These are phyloP conservation scores for Xenopus laevis DNA, from an alignment of 2,113 vertebrate species.

Conservation along the genomic window DNA sequence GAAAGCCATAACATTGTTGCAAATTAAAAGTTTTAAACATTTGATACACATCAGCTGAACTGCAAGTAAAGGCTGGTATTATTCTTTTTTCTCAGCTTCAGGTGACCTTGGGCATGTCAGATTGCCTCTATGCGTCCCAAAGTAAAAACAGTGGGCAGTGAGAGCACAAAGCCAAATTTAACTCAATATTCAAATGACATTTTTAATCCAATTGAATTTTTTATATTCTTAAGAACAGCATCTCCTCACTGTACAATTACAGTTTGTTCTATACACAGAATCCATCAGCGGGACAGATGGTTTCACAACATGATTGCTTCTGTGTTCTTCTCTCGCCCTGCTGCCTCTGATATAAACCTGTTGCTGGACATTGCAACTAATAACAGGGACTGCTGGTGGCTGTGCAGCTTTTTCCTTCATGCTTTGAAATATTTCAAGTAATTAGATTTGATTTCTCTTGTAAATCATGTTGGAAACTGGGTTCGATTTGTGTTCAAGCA, in stretches of 20 bases:
- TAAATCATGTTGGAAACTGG: too few species aligned
- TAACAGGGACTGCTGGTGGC: too few species aligned
- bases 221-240: neutral
- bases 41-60: too few species aligned
- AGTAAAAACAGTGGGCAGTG: neutral
- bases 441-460: too few species aligned
- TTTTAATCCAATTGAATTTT: neutral
- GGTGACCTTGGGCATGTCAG: neutral
- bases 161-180: neutral
- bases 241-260: neutral
- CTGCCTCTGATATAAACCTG: too few species aligned
- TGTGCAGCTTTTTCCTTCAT: too few species aligned
- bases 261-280: neutral
- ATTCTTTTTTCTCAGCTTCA: neutral
- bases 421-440: too few species aligned
- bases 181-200: neutral
- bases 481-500: too few species aligned
- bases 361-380: too few species aligned
- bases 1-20: too few species aligned
- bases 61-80: too few species aligned
- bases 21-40: too few species aligned
- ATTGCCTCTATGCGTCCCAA: neutral
- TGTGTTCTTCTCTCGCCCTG: neutral
- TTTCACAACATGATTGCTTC: slow-evolving; percentile 1
- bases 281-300: neutral